These are phyloP conservation scores for Sipha flava DNA, from an alignment of 1,140 invertebrate genomes.

Conservation along the genomic window DNA sequence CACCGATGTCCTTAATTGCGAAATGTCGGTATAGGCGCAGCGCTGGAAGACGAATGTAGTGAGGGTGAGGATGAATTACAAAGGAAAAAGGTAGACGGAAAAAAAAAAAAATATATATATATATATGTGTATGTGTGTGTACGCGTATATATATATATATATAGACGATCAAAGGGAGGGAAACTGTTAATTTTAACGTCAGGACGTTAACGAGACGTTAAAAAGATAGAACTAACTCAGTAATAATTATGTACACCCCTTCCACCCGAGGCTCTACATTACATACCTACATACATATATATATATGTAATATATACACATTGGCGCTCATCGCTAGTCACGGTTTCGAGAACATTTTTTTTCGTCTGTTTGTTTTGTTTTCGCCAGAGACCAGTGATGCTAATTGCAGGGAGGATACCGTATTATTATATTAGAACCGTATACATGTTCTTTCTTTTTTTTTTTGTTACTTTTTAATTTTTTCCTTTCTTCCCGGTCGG, in stretches of 20 bases:
- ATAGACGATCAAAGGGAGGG: background rate
- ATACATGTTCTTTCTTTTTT: background rate
- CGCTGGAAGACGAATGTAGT: no score
- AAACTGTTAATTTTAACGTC: conserved; percentile 32
- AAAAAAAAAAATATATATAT: background rate
- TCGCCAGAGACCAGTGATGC: conserved; percentile 18
- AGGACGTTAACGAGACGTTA: conserved; percentile 28
- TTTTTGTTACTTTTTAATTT: background rate
- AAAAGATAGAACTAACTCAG: conserved; percentile 19
- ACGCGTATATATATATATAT: background rate
- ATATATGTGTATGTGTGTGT: background rate
- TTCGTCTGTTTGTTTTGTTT: conserved; percentile 27
- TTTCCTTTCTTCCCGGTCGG: background rate
- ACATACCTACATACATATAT: no score
- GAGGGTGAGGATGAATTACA: background rate
- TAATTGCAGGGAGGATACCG: conserved; percentile 32
- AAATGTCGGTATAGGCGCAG: background rate
- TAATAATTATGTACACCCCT: conserved; percentile 20
- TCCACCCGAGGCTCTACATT: background rate
- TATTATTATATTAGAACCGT: conserved; percentile 21
- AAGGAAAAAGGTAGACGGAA: background rate
- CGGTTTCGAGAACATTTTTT: conserved; percentile 28
- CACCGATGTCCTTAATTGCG: conserved; percentile 11
- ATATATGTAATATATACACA: background rate
- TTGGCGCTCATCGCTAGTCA: background rate